phyloP scores from a whole-genome alignment of 2,888 invertebrate species.

The Maniola hyperantus region DNA sequence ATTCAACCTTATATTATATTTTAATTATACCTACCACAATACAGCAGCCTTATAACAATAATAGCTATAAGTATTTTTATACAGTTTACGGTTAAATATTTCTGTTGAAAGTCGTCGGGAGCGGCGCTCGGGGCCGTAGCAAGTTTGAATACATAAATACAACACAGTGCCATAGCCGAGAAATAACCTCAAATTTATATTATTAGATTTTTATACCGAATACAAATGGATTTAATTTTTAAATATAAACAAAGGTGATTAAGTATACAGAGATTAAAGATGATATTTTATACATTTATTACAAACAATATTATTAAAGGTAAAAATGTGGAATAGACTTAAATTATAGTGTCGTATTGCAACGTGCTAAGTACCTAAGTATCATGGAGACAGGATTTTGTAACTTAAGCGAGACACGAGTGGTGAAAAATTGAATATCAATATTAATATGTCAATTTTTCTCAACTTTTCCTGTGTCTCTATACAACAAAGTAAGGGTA shows the following conservation, averaged over 20 bases:
- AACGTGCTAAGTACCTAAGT: constrained; percentile 61
- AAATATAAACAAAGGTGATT: constrained; percentile 82
- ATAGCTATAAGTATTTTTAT: constrained; percentile 82
- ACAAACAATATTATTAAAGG: constrained; percentile 80
- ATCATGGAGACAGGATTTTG: constrained; percentile 50
- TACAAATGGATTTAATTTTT: constrained; percentile 83
- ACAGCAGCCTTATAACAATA: constrained; percentile 76
- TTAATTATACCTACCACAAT: constrained; percentile 53
- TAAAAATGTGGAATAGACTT: constrained; percentile 78
- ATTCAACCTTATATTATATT: constrained; percentile 46
- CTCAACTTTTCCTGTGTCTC: constrained; percentile 35
- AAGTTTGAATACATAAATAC: constrained; percentile 78
- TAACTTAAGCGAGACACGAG: constrained; percentile 44
- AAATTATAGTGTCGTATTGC: constrained; percentile 71
- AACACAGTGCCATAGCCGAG: constrained; percentile 78
- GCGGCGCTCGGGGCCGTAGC: constrained; percentile 53
- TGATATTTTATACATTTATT: constrained; percentile 84
- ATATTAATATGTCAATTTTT: constrained; percentile 44
- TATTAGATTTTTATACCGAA: constrained; percentile 82
- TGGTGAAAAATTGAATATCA: constrained; percentile 49
- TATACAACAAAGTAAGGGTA: constrained; percentile 37
- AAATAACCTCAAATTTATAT: constrained; percentile 80
- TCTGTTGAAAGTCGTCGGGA: constrained; percentile 49
- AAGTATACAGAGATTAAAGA: constrained; percentile 83
- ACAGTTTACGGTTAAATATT: constrained; percentile 63